A percentile compares a stretch with the other conserved stretches of the same genome.
phyloP scores from a whole-genome alignment of 2,797 vertebrate genomes.

The Hipposideros larvatus region DNA sequence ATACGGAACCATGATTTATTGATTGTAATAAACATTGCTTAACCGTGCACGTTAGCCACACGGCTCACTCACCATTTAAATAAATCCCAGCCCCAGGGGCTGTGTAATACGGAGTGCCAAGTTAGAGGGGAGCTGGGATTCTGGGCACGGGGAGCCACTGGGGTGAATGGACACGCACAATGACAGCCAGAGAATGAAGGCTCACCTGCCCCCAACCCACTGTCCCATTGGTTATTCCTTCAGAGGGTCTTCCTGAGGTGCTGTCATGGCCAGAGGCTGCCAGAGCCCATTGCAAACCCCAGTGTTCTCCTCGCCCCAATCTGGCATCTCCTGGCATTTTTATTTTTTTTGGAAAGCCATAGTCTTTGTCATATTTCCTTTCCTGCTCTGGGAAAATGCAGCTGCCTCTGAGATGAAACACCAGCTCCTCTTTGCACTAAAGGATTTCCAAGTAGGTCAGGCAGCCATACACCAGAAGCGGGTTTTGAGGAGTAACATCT shows the following conservation, averaged over 20 bases:
- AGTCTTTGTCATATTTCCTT: conserved; percentile 13
- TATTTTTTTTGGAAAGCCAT: background rate
- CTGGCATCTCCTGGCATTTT: background rate
- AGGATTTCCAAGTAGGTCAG: conserved; percentile 66
- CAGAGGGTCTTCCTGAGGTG: background rate
- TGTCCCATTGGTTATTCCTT: background rate
- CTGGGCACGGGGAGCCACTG: background rate
- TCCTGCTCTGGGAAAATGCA: conserved; percentile 15
- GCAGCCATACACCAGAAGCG: background rate
- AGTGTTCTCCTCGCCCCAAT: background rate
- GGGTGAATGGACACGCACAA: background rate
- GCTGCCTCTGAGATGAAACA: conserved; percentile 25
- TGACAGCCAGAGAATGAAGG: background rate
- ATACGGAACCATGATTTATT: conserved; percentile 70
- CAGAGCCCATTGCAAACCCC: background rate
- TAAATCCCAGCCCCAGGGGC: conserved; percentile 13
- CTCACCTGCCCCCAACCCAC: fast-evolving
- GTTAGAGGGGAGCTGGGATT: background rate
- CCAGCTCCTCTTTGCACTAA: background rate
- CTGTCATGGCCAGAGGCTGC: background rate
- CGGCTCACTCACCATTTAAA: conserved; percentile 56
- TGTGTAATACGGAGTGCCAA: fast-evolving
- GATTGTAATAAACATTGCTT: conserved; percentile 73
- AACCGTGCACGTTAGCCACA: conserved; percentile 8
- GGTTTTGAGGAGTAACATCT: background rate